Evolutionary conservation across 2,113 vertebrate species (phyloP), one percentile per base, ranked within the genome.

Genomic region (Sturnira hondurensis): DNA sequence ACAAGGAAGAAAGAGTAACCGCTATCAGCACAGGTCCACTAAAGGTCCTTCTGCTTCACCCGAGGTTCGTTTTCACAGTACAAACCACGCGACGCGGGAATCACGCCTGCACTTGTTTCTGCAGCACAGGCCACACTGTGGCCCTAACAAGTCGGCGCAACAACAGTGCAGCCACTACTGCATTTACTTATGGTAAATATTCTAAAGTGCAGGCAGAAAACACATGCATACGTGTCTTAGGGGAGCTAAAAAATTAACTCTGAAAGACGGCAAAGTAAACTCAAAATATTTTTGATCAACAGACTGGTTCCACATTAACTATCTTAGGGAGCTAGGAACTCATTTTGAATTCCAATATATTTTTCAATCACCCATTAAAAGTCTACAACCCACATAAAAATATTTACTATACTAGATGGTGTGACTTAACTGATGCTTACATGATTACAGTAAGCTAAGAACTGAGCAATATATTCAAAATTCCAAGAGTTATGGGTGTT

Each of bases 391-490:
- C 28, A 88, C 61, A 88, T 38, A 19, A 71, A 89, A 93, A 36
- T 20, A 45, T 68, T 93, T 65, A 63, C 54, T 85, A 22, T 86
- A n/a, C 47, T 91, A 86, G 36, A 91, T 63, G 43, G 10, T 81
- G 33, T 52, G 84, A 33, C 43, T 89, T 73, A 91, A 89, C 77
- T 95, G 63, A 74, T 41, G 33, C 10, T 93, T 50, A 85, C 43
- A 58, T 91, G 65, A 91, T 86, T 93, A 73, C 7, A 56, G 9
- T 45, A 89, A 89, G 56, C 70, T 63, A 70, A 91, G 24, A 96
- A 95, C 31, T 77, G 56, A 76, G 67, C 56, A 86, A 47, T 47
- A 74, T 54, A 5, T 47, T 95, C 70, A 85, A 93, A 90, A 73
- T 85, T 31, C 50, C 45, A 89, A 74, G 68, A 87, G 56, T 89